Evolutionary conservation across 2,113 vertebrate species (phyloP).

Genomic region (Galbula dea): DNA sequence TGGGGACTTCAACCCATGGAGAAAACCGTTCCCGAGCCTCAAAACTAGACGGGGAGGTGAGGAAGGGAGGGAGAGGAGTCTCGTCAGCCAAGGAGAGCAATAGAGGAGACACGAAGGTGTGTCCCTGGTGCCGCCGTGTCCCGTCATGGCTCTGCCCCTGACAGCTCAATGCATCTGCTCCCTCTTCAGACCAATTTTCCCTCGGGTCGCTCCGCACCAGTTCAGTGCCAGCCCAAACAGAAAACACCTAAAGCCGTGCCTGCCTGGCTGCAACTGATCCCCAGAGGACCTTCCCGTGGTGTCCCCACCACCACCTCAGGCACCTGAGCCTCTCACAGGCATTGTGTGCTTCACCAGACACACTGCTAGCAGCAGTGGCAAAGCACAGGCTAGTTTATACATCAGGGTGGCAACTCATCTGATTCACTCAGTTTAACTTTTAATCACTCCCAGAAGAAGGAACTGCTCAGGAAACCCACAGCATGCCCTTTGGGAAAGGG

Average conservation of each 20-base stretch:
- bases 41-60: fast-evolving
- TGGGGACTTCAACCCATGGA: not conserved
- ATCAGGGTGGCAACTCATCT: not conserved
- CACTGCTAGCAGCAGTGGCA: not conserved
- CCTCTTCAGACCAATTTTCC: slow-evolving; percentile 9
- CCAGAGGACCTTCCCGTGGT: not conserved
- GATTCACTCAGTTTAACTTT: not conserved
- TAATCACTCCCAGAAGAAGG: not conserved
- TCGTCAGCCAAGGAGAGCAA: not conserved
- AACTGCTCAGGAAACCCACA: not conserved
- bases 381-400: not conserved
- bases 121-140: slow-evolving; percentile 8
- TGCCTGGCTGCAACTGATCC: not conserved
- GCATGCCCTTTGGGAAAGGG: not conserved
- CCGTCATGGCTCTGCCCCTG: slow-evolving; percentile 48
- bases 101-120: not conserved
- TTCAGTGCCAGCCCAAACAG: not conserved
- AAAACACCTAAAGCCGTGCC: not conserved
- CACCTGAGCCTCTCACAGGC: no score
- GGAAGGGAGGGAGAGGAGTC: not conserved
- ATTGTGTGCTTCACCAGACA: not conserved
- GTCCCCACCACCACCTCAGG: not conserved
- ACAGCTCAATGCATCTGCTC: slow-evolving; percentile 64
- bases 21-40: not conserved
- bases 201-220: slow-evolving; percentile 26